Base-by-base conservation (phyloP, 2,113 vertebrate species). In the Oophaga pumilio region DNA sequence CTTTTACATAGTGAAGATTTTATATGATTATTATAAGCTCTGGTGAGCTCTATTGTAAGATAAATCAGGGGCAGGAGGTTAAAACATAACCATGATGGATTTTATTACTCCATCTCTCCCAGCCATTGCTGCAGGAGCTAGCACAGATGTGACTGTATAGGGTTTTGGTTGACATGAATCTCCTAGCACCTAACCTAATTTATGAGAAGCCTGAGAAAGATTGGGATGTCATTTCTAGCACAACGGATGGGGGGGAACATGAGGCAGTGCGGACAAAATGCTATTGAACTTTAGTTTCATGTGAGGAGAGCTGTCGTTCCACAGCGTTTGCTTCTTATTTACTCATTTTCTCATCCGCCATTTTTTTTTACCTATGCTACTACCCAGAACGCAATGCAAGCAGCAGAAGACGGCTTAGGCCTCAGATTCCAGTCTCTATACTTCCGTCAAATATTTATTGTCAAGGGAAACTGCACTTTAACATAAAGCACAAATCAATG, bases 41-140 rank as follows among this genome's bases (percentile, higher is more conserved):
- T 1, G 0, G 90, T 87, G 91, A 92, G 85, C 64, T 59, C 82
- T 87, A 76, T 89, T 68, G 62, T 82, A 0, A 10, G 89, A 87
- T 66, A 85, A 74, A 90, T 93, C 10, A 60, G 92, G 91, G 91
- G 91, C 92, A 89, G 0, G 84, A 91, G 94, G 93, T 93, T 93
- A 93, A 94, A 94, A 91, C 90, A 71, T 90, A 91, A 77, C 89
- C 91, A 89, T 91, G 91, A 90, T 64, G 92, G 91, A 92, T 77
- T 94, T 94, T 93, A 92, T 92, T 89, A 91, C 90, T 90, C 91
- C 85, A 92, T 92, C 90, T 88, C 88, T 87, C 59, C 90, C 91
- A 91, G 90, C 91, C 91, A 93, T 93, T 93, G 91, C 91, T 76
- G 13, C 90, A 89, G 89, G 90, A 91, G 90, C 76, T 90, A 90